Evolutionary conservation across 2,113 vertebrate genomes (phyloP), one percentile per base, ranked within the genome.

Genomic region (Gopherus flavomarginatus): DNA sequence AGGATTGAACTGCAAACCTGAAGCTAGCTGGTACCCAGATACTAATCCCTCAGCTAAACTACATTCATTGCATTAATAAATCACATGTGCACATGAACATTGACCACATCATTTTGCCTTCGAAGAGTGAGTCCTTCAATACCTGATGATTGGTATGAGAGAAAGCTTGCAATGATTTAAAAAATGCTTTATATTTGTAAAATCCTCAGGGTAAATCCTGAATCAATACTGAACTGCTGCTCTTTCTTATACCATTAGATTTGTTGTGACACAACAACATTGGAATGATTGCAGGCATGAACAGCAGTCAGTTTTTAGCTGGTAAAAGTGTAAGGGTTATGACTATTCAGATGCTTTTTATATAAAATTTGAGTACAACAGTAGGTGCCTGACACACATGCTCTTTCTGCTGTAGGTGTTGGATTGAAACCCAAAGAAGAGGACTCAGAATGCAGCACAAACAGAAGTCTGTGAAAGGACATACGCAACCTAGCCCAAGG

Each of bases 391-490:
- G 87, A 90, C 5, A 21, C 87, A 88, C 11, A 3, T 59, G 13
- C 77, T 86, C 53, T 96, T 91, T 75, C 85, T 96, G 82, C 93
- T 83, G 91, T 77, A 95, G 94, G 85, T 95, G 69, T 90, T 95
- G 90, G 53, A 5, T 12, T 88, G 56, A 92, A 94, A 94, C 88
- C 22, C 49, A 29, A 5, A 82, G 10, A 0, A 0, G 13, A 83
- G 81, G 83, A 29, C 77, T 21, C 27, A 5, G 38, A 75, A 75
- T 53, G 57, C 35, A 53, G 81, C 22, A 31, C 38, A 75, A 81
- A 94, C 59, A 62, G 35, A 38, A 92, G 54, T 77, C 2, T 21
- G 27, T 1, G 16, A 69, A 90, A 84, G 44, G 24, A 11, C 5
- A 62, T 89, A 8, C 0, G 22, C 90, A 78, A 77, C 90, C 81